Evolutionary conservation across 2,797 vertebrate genomes (phyloP).

Genomic region (Sebastes taczanowskii): DNA sequence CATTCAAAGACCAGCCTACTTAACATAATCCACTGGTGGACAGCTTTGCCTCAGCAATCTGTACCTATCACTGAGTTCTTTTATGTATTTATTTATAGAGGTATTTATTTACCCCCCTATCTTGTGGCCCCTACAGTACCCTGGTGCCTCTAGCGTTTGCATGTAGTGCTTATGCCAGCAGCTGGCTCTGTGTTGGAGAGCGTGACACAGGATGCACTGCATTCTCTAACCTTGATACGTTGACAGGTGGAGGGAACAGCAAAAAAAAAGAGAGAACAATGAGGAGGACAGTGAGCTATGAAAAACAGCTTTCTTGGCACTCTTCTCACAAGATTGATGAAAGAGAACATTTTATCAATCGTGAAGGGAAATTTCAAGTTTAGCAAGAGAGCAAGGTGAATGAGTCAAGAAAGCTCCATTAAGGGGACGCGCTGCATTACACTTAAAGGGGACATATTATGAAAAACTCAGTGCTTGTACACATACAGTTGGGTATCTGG

Average conservation of each 20-base stretch:
- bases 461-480: neutral
- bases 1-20: neutral
- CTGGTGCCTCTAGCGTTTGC: neutral
- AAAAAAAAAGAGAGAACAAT: neutral
- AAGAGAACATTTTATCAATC: conserved; percentile 14
- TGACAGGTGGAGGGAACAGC: neutral
- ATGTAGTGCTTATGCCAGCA: neutral
- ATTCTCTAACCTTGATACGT: neutral
- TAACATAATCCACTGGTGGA: neutral
- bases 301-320: neutral
- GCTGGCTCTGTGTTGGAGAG: neutral
- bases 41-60: neutral
- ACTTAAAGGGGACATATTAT: neutral
- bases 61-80: neutral
- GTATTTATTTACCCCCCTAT: neutral
- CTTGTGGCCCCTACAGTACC: neutral
- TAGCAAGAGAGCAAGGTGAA: neutral
- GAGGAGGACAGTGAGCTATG: neutral
- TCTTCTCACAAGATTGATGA: neutral
- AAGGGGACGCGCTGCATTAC: neutral
- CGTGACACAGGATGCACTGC: neutral
- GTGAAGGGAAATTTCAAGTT: conserved; percentile 5
- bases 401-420: conserved; percentile 18
- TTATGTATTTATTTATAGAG: neutral
- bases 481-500: neutral